Base-by-base conservation (phyloP, 2,888 invertebrate genomes). In the Dromius quadrimaculatus region DNA sequence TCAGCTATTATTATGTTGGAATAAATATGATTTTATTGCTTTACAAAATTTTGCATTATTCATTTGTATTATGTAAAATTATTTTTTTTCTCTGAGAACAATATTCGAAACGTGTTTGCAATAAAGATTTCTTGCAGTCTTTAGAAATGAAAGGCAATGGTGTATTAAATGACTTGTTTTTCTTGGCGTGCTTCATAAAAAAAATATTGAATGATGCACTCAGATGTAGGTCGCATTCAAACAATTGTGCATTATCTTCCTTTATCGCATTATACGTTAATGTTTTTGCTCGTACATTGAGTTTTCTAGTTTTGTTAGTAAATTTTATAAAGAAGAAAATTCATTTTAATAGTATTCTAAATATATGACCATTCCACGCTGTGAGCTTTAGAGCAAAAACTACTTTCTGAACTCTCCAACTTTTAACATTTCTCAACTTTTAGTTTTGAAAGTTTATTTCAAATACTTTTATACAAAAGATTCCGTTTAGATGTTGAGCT, bases 251-350 rank as follows among this genome's bases (percentile, higher is more conserved):
- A 54, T 54, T 54, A 54, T 28, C 50, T 28, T 54, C 28, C 28
- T 23, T 28, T 54, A 28, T 54, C 50, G 50, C 23, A 13, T 41
- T 50, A 13, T 23, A 50, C 50, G 50, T 28, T 13, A 23, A 54
- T 54, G 50, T 54, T 54, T 54, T 54, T 28, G 28, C 28, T 28
- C 1, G 50, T n/a, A 6, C 22, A 23, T 50, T 22, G 13, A 54
- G 50, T 54, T 54, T 54, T 54, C 50, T 54, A 54, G 50, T 15
- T 28, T 54, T 54, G 50, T 54, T 54, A 54, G 50, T 54, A 54
- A 54, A 54, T 54, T 54, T 54, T 54, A 54, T 54, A 54, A 32
- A 54, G 11, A 50, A 54, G 50, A 54, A 54, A 54, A 54, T 54
- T 54, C 28, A 54, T 54, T 23, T 54, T 28, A 50, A 28, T 28